Evolutionary conservation across 2,113 vertebrate species (phyloP).

Genomic region (Oryzias melastigma): DNA sequence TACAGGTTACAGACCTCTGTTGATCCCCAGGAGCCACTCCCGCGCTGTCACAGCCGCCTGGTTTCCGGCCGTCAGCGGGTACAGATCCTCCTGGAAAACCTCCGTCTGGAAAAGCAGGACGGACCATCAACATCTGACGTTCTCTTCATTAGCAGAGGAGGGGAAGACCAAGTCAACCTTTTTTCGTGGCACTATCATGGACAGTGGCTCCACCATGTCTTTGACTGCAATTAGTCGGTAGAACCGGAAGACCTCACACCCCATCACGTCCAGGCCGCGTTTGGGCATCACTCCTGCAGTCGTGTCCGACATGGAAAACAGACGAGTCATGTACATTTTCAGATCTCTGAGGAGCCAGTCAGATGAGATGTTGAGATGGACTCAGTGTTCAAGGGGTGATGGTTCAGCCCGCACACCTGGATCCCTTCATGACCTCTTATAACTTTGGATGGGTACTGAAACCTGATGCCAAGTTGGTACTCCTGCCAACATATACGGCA

Average conservation of each 20-base stretch:
- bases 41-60: conserved; percentile 85
- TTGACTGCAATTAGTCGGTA: conserved; percentile 88
- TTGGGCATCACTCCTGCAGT: conserved; percentile 89
- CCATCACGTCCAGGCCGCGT: conserved; percentile 86
- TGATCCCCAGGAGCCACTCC: conserved; percentile 86
- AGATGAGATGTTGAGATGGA: too few relatives aligned
- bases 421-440: too few relatives aligned
- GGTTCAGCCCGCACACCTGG: too few relatives aligned
- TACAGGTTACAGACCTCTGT: conserved; percentile 84
- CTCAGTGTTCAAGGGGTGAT: too few relatives aligned
- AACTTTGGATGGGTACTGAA: too few relatives aligned
- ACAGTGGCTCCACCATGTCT: conserved; percentile 86
- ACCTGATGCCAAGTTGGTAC: too few relatives aligned
- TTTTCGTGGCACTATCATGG: conserved; percentile 91
- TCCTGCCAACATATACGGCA: too few relatives aligned
- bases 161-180: not conserved
- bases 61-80: conserved; percentile 85
- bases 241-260: conserved; percentile 93
- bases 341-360: too few relatives aligned
- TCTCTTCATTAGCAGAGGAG: not conserved
- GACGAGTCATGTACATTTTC: too few relatives aligned
- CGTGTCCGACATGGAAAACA: not conserved
- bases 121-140: not conserved
- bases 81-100: conserved; percentile 91
- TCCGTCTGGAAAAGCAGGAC: conserved; percentile 75